phyloP scores from a whole-genome alignment of 2,888 invertebrate genomes.

The Lepidonotus clava region DNA sequence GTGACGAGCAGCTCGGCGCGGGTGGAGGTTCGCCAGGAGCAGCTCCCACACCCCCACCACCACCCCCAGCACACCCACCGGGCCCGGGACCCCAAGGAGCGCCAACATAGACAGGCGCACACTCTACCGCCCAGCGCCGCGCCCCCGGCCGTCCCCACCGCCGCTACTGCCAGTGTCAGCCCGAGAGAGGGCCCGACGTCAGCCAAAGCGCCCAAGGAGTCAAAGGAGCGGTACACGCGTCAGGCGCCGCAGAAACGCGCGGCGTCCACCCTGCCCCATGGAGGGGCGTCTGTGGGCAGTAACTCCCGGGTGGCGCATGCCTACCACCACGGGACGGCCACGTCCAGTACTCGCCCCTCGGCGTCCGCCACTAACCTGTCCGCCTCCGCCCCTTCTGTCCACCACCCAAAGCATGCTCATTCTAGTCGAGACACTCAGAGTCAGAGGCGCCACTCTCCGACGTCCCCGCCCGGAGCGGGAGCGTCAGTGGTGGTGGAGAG shows the following conservation, averaged over 20 bases:
- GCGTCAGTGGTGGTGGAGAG: not conserved
- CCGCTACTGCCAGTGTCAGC: not conserved
- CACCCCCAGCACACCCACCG: not conserved
- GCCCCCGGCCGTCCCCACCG: not conserved
- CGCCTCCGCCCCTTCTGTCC: not conserved
- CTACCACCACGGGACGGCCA: not conserved
- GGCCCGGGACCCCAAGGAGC: not conserved
- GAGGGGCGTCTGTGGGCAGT: not conserved
- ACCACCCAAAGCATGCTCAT: not conserved
- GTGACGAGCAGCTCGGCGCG: not conserved
- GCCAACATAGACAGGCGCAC: not conserved
- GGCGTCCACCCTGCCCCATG: constrained; percentile 10
- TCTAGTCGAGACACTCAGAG: not conserved
- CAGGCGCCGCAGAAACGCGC: not conserved
- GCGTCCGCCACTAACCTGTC: not conserved
- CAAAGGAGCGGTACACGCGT: not conserved
- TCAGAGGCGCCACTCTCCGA: not conserved
- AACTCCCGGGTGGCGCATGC: not conserved
- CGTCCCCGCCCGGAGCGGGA: too few species aligned
- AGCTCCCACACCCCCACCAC: not conserved
- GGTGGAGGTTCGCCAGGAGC: not conserved
- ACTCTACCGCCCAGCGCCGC: too few species aligned
- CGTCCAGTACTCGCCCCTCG: not conserved
- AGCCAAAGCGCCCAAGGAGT: not conserved
- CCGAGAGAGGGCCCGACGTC: not conserved